Evolutionary conservation across 1,140 invertebrate species (phyloP).

Genomic region (Drosophila bipectinata): DNA sequence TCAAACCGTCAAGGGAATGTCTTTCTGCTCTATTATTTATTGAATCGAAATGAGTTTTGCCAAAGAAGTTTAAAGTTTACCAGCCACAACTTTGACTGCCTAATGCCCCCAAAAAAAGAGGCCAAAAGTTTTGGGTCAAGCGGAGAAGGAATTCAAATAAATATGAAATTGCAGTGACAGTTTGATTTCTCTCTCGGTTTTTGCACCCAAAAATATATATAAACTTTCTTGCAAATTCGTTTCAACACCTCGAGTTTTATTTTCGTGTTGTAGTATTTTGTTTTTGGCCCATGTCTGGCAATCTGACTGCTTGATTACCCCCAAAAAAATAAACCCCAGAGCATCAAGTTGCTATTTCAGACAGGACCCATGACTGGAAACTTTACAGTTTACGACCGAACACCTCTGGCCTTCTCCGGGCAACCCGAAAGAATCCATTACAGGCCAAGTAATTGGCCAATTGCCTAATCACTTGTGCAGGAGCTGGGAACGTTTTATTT

Average conservation of each 20-base stretch:
- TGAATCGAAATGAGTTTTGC: slow-evolving; percentile 48
- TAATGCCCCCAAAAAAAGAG: slow-evolving; percentile 17
- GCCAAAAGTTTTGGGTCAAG: slow-evolving; percentile 29
- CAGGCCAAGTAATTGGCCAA: slow-evolving; percentile 45
- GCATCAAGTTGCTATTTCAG: slow-evolving; percentile 43
- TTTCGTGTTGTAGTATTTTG: slow-evolving; percentile 21
- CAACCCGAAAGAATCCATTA: slow-evolving; percentile 16
- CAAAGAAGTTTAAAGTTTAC: slow-evolving; percentile 35
- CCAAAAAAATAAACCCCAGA: slow-evolving; percentile 18
- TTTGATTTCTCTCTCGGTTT: slow-evolving; percentile 31
- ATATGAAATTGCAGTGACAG: slow-evolving; percentile 51
- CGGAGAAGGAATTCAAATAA: slow-evolving; percentile 27
- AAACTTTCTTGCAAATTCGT: slow-evolving; percentile 30
- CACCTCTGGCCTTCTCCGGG: slow-evolving; percentile 13
- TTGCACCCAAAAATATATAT: slow-evolving; percentile 14
- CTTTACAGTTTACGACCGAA: slow-evolving; percentile 37
- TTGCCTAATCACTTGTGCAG: slow-evolving; percentile 51
- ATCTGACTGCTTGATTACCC: slow-evolving; percentile 48
- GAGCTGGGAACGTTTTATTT: slow-evolving; percentile 25
- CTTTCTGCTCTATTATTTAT: slow-evolving; percentile 48
- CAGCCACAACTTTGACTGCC: slow-evolving; percentile 30
- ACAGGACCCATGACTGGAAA: slow-evolving; percentile 29
- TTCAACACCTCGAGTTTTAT: slow-evolving; percentile 51
- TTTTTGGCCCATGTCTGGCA: slow-evolving; percentile 21
- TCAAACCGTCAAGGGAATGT: not conserved